Conservation (phyloP, 2,797 vertebrate species). For the Thalassophryne amazonica region DNA sequence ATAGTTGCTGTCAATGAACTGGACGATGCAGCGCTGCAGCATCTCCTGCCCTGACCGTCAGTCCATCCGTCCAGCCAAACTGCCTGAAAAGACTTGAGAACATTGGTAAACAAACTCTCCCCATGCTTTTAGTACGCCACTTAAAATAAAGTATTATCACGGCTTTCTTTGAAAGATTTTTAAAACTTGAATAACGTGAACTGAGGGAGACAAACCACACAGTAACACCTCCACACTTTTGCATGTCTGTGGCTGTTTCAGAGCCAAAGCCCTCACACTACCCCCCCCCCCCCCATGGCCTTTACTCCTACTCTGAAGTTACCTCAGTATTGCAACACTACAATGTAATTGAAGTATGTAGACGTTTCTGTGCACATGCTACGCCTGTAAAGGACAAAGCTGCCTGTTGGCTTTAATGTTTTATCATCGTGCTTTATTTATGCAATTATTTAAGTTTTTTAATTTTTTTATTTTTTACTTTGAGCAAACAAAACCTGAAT, state of each 20-base stretch:
- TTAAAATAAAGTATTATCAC: too few relatives aligned
- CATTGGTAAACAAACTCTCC: background rate
- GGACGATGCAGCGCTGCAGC: conserved; percentile 80
- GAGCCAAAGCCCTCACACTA: conserved; percentile 5
- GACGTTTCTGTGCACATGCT: conserved; percentile 27
- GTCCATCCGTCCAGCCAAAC: background rate
- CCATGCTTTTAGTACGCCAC: too few relatives aligned
- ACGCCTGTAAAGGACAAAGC: conserved; percentile 29
- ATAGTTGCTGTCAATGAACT: conserved; percentile 89
- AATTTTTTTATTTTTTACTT: too few relatives aligned
- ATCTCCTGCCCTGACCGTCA: conserved; percentile 63
- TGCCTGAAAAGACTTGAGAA: background rate
- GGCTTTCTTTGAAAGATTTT: too few relatives aligned
- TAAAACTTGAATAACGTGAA: conserved; percentile 6
- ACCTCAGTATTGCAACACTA: conserved; percentile 53
- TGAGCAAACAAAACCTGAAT: conserved; percentile 63
- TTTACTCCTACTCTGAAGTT: conserved; percentile 39
- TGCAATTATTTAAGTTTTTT: conserved; percentile 71
- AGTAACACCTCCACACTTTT: conserved; percentile 42
- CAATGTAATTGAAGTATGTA: conserved; percentile 43
- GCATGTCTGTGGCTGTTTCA: conserved; percentile 42
- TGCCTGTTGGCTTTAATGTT: conserved; percentile 31
- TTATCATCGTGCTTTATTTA: conserved; percentile 56
- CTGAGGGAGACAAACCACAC: conserved; percentile 14
- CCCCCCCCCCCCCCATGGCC: background rate